These are phyloP conservation scores for Drosophila prostipennis DNA, from an alignment of 2,888 invertebrate genomes.

Conservation along the genomic window DNA sequence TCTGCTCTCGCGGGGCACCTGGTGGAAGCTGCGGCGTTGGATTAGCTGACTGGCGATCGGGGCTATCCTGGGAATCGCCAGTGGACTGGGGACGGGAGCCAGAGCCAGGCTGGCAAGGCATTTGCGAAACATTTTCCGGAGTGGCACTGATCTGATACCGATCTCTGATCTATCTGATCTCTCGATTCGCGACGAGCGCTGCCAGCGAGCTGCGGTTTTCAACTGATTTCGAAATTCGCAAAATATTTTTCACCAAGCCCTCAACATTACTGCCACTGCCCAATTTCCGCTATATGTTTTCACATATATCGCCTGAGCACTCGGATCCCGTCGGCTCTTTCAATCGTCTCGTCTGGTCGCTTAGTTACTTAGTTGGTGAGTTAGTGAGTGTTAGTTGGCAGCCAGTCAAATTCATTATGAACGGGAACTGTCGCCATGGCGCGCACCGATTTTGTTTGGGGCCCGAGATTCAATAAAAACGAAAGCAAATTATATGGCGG, in stretches of 20 bases:
- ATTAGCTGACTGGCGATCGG: conserved; percentile 41
- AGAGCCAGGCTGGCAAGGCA: conserved; percentile 65
- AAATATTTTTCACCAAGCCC: conserved; percentile 59
- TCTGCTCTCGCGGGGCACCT: conserved; percentile 49
- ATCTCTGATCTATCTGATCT: conserved; percentile 7
- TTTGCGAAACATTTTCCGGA: conserved; percentile 74
- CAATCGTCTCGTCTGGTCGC: conserved; percentile 7
- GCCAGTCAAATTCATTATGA: conserved; percentile 61
- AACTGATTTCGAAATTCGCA: conserved; percentile 74
- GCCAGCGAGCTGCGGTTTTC: conserved; percentile 61
- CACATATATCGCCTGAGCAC: conserved; percentile 40
- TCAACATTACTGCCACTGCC: conserved; percentile 33
- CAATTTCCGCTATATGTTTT: conserved; percentile 49
- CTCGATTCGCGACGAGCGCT: conserved; percentile 21
- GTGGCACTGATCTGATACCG: not conserved
- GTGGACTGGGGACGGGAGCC: conserved; percentile 15
- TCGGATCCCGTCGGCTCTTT: conserved; percentile 32
- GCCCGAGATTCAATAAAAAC: conserved; percentile 57
- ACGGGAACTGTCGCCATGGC: conserved; percentile 66
- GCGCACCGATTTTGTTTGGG: conserved; percentile 49
- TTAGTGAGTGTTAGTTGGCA: conserved; percentile 53
- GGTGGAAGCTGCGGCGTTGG: conserved; percentile 52
- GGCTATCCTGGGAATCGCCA: conserved; percentile 9
- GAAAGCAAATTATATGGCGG: conserved; percentile 61
- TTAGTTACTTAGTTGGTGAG: conserved; percentile 6